A percentile compares a stretch with the other conserved stretches of the same genome.
phyloP scores from a whole-genome alignment of 2,113 vertebrate species.

The Genyomyrus donnyi region DNA sequence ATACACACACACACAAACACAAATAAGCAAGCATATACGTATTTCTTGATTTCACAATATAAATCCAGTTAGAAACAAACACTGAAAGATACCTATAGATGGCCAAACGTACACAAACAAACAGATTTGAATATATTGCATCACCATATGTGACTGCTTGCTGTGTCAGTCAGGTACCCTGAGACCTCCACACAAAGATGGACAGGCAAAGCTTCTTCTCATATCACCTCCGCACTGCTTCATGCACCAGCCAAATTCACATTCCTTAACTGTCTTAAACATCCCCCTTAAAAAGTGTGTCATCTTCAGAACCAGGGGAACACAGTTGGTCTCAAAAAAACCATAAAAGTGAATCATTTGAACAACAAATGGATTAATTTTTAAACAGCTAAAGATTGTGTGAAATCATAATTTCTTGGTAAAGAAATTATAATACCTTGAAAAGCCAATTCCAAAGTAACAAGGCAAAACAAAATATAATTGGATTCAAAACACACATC shows the following conservation, averaged over 20 bases:
- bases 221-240: not conserved
- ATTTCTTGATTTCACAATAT: not conserved
- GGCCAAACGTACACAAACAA: not conserved
- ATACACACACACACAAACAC: not conserved
- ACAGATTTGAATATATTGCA: not conserved
- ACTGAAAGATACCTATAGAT: not conserved
- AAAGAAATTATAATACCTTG: not conserved
- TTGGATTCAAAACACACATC: not conserved
- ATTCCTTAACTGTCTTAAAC: slow-evolving; percentile 3
- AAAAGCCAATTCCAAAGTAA: not conserved
- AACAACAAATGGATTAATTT: not conserved
- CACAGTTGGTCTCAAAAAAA: not conserved
- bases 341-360: not conserved
- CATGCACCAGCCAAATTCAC: not conserved
- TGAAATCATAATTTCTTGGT: not conserved
- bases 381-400: not conserved
- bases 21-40: not conserved
- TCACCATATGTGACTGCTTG: not conserved
- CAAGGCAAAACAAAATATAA: not conserved
- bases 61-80: not conserved
- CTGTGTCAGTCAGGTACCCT: not conserved
- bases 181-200: not conserved
- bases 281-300: not conserved
- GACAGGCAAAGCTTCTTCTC: not conserved
- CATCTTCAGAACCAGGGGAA: not conserved